Base-by-base conservation (phyloP, 2,797 vertebrate genomes). In the Neosilurus hyrtlii region DNA sequence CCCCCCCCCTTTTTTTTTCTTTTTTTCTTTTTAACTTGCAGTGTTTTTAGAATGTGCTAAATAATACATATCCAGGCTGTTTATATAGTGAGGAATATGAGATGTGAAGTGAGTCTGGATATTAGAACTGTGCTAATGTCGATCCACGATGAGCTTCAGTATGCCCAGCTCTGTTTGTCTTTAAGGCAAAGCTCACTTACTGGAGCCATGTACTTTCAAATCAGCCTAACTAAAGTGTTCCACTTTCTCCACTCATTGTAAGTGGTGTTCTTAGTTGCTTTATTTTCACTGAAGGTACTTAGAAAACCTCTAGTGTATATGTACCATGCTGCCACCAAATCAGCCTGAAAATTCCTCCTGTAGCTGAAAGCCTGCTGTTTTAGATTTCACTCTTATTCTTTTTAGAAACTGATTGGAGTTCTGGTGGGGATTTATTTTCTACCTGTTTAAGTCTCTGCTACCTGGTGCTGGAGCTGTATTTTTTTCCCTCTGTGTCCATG, bases 141-240 rank as follows among this genome's bases (percentile, higher is more conserved):
- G 86, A 88, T 93, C 91, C 92, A 93, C 11, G 70, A 94, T 93
- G 88, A 92, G 91, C 89, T 92, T 93, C 89, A 93, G 93, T 93
- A 93, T 91, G 87, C 89, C 86, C 85, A 89, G 89, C 88, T 91
- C 88, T 88, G 87, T 92, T 90, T 88, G 80, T 87, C 86, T 86
- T 85, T 87, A 85, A 89, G 83, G 82, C 83, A 71, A 54, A 63
- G 14, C 43, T 66, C 37, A 66, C 84, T 81, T 85, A 43, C 70
- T 81, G 89, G 62, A 26, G 85, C 88, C 88, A 90, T 89, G 89
- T 88, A 65, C 81, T 57, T 82, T 83, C 70, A 79, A 68, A 37
- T 80, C 51, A 30, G 18, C 30, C 54, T 61, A 56, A 79, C 22
- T 22, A 9, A 43, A 43, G 14, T 65, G 68, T 16, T n/a, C 30